Conservation (phyloP, 2,888 invertebrate species). For the Cataglyphis livida region DNA sequence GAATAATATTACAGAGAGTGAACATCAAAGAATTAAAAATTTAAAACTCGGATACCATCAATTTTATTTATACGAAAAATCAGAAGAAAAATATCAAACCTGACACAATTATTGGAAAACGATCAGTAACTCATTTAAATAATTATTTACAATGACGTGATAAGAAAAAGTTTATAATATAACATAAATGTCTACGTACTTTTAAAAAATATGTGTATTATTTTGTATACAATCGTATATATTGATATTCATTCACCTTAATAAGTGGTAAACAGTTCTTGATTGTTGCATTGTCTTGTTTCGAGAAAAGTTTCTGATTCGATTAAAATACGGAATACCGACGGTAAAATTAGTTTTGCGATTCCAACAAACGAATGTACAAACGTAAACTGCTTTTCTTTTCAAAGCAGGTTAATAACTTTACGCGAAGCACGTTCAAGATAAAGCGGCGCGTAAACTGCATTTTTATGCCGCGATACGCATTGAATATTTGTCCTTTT, state of each 20-base stretch:
- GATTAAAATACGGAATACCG: conserved; percentile 17
- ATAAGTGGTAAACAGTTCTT: conserved; percentile 9
- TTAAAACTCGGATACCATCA: background rate
- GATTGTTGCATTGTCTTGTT: background rate
- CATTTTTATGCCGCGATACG: conserved; percentile 27
- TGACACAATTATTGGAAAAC: background rate
- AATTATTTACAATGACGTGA: background rate
- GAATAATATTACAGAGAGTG: background rate
- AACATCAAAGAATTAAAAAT: background rate
- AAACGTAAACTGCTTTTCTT: background rate
- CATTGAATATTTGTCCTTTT: conserved; percentile 29
- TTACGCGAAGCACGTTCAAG: conserved; percentile 25
- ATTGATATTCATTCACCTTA: background rate
- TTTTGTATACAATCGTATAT: too few relatives aligned
- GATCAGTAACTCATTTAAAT: background rate
- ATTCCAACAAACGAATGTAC: background rate
- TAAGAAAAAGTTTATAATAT: background rate
- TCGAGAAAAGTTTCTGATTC: background rate
- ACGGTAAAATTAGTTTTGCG: conserved; percentile 11
- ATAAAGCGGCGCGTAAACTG: background rate
- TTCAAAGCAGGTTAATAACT: conserved; percentile 13
- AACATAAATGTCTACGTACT: background rate
- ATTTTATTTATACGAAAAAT: background rate
- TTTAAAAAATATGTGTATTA: too few relatives aligned
- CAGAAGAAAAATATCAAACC: background rate